Percentiles rank a stretch among this genome's conserved stretches.
These are phyloP conservation scores for Sebastes umbrosus DNA, from an alignment of 2,797 vertebrate species.

Conservation along the genomic window DNA sequence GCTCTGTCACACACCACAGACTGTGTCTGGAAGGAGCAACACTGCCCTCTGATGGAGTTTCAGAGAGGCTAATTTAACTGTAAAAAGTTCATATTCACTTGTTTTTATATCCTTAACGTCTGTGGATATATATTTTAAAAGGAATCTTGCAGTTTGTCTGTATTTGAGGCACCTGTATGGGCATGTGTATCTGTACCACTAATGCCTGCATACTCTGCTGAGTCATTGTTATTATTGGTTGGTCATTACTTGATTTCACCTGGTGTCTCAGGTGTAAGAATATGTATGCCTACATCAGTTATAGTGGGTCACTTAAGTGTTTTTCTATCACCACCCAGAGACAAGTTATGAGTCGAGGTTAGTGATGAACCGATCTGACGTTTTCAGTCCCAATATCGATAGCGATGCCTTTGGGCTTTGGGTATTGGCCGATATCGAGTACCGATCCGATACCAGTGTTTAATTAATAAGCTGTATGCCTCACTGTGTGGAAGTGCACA, in stretches of 20 bases:
- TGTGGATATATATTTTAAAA: neutral
- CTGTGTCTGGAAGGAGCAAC: constrained; percentile 10
- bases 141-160: neutral
- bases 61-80: neutral
- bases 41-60: constrained; percentile 50
- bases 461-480: too few species aligned
- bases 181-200: neutral
- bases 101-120: neutral
- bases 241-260: neutral
- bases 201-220: neutral
- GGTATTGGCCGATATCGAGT: too few species aligned
- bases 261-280: neutral
- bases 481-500: too few species aligned
- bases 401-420: too few species aligned
- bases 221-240: neutral
- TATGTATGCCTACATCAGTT: neutral
- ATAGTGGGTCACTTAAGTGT: neutral
- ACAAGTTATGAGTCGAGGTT: neutral
- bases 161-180: neutral
- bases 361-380: too few species aligned
- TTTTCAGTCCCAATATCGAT: too few species aligned
- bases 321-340: neutral
- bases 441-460: too few species aligned
- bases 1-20: neutral
- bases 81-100: neutral